These are phyloP conservation scores for Mycetomoellerius zeteki DNA, from an alignment of 1,140 invertebrate genomes.

Conservation along the genomic window DNA sequence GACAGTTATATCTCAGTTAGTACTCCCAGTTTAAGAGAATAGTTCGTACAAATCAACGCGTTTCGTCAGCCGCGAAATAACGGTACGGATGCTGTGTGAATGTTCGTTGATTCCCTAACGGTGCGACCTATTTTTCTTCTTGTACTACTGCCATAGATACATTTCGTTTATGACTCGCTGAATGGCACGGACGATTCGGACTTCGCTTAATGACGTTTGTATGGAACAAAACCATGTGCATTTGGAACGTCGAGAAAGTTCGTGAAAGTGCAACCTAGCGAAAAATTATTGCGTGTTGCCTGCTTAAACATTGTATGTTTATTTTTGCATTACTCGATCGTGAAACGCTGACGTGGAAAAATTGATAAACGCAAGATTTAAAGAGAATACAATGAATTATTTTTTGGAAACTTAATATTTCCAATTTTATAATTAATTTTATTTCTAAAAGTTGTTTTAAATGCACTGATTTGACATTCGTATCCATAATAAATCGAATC, in stretches of 20 bases:
- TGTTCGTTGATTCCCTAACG: constrained; percentile 33
- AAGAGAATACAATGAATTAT: neutral
- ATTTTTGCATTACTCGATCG: constrained; percentile 16
- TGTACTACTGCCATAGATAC: constrained; percentile 25
- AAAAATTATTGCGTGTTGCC: constrained; percentile 38
- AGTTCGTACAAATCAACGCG: neutral
- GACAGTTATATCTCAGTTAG: neutral
- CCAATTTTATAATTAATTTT: no score
- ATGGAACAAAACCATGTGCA: constrained; percentile 25
- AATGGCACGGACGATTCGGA: constrained; percentile 44
- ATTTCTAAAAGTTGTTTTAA: no score
- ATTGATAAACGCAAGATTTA: neutral
- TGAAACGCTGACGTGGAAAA: constrained; percentile 4
- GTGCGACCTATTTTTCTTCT: constrained; percentile 54
- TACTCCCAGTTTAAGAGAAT: neutral
- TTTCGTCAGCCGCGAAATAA: constrained; percentile 2
- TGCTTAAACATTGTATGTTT: constrained; percentile 29
- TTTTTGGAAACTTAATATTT: neutral
- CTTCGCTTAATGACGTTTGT: constrained; percentile 50
- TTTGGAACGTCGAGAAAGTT: constrained; percentile 48
- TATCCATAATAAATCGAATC: neutral
- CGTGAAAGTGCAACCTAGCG: constrained; percentile 49
- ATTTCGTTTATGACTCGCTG: neutral
- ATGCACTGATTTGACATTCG: no score
- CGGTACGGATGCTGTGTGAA: constrained; percentile 49